Evolutionary conservation across 1,140 invertebrate genomes (phyloP).

Genomic region (Drosophila melanica): DNA sequence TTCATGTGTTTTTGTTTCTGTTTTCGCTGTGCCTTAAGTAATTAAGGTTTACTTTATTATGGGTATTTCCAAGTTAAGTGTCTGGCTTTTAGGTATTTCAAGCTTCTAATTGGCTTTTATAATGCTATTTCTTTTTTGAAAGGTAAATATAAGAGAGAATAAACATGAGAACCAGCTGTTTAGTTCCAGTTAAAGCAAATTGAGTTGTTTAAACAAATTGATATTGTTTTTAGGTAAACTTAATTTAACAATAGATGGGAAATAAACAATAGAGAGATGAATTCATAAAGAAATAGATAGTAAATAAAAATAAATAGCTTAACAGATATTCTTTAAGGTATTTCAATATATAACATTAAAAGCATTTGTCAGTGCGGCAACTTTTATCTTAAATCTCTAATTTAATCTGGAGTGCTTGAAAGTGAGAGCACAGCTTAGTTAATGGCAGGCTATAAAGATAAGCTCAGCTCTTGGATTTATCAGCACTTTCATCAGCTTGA

Average conservation of each 20-base stretch:
- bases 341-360: neutral
- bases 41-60: conserved; percentile 46
- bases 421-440: conserved; percentile 8
- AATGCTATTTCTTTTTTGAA: conserved; percentile 38
- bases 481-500: conserved; percentile 7
- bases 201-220: too few species aligned
- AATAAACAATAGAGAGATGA: neutral
- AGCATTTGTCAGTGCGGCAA: neutral
- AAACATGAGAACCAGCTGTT: conserved; percentile 30
- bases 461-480: neutral
- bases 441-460: conserved; percentile 15
- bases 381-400: neutral
- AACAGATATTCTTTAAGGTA: too few species aligned
- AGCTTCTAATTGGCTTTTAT: conserved; percentile 51
- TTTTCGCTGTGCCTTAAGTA: conserved; percentile 11
- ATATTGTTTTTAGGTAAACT: too few species aligned
- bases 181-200: conserved; percentile 4
- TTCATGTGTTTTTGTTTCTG: conserved; percentile 20
- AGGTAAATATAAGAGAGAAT: conserved; percentile 22
- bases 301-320: too few species aligned
- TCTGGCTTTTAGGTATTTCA: conserved; percentile 26
- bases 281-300: too few species aligned
- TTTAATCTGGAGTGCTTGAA: conserved; percentile 15
- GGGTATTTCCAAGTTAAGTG: conserved; percentile 42
- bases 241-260: too few species aligned